Conservation (phyloP, 2,888 invertebrate genomes). For the Pemphredon lugubris region DNA sequence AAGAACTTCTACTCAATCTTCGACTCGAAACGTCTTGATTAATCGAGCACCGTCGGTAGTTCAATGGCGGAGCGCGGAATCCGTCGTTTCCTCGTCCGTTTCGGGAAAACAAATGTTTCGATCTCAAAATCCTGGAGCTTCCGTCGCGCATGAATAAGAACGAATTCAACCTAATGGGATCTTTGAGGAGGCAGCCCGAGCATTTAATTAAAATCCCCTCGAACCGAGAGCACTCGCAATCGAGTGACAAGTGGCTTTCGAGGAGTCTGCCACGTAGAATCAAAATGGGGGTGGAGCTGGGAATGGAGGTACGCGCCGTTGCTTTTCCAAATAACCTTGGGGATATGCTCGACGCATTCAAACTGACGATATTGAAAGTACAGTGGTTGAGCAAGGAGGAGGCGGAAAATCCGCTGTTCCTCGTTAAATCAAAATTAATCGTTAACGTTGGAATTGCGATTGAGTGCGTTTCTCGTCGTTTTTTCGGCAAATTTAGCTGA, state of each 20-base stretch:
- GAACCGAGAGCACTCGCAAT: constrained; percentile 54
- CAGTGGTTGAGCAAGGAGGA: too few relatives aligned
- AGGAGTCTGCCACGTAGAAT: constrained; percentile 24
- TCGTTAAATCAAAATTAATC: too few relatives aligned
- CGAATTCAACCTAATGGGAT: constrained; percentile 49
- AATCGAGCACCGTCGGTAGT: constrained; percentile 38
- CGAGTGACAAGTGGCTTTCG: constrained; percentile 53
- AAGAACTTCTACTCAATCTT: too few relatives aligned
- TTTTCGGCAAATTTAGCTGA: too few relatives aligned
- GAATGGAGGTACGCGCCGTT: neutral
- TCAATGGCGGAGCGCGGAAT: constrained; percentile 18
- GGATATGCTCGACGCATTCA: too few relatives aligned
- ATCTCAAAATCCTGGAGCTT: constrained; percentile 33
- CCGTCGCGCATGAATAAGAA: constrained; percentile 31
- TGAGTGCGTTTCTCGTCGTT: too few relatives aligned
- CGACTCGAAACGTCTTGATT: constrained; percentile 29
- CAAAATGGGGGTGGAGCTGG: constrained; percentile 44
- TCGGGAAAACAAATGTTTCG: constrained; percentile 52
- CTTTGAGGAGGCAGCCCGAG: constrained; percentile 49
- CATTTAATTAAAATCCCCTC: constrained; percentile 65
- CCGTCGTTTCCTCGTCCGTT: constrained; percentile 20
- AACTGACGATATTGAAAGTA: too few relatives aligned
- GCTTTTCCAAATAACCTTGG: constrained; percentile 11
- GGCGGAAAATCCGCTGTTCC: too few relatives aligned
- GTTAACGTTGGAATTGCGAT: too few relatives aligned